A percentile compares a stretch with the other conserved stretches of the same genome.
Conservation (phyloP, 2,888 invertebrate species). For the Scaptodrosophila latifasciaeformis region DNA sequence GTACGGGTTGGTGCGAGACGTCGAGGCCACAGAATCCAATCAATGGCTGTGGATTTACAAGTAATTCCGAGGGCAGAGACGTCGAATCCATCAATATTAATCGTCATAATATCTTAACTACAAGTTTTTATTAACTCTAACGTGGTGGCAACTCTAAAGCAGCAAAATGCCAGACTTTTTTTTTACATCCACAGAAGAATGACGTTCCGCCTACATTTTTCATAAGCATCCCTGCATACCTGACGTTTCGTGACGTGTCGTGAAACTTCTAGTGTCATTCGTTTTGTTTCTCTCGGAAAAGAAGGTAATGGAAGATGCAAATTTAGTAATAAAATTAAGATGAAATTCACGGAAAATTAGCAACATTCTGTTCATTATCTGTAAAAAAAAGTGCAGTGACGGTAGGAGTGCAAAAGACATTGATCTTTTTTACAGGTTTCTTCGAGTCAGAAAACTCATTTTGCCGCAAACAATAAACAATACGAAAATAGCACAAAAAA, state of each 20-base stretch:
- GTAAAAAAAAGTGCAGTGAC: too few relatives aligned
- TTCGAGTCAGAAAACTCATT: too few relatives aligned
- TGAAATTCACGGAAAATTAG: too few relatives aligned
- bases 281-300: conserved; percentile 52
- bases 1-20: conserved; percentile 87
- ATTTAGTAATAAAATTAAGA: too few relatives aligned
- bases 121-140: background rate
- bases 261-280: conserved; percentile 34
- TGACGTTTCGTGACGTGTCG: conserved; percentile 26
- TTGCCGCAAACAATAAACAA: too few relatives aligned
- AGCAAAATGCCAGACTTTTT: conserved; percentile 1
- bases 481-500: too few relatives aligned
- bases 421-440: too few relatives aligned
- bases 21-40: conserved; percentile 93
- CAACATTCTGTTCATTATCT: too few relatives aligned
- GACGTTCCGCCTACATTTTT: too few relatives aligned
- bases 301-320: conserved; percentile 32
- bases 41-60: conserved; percentile 88
- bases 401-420: too few relatives aligned
- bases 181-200: too few relatives aligned
- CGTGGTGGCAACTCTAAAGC: background rate
- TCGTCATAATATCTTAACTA: conserved; percentile 77
- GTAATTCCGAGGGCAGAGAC: conserved; percentile 89
- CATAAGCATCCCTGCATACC: too few relatives aligned
- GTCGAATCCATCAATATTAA: conserved; percentile 79